phyloP scores from a whole-genome alignment of 2,888 invertebrate species.

The Lissonota sp. region DNA sequence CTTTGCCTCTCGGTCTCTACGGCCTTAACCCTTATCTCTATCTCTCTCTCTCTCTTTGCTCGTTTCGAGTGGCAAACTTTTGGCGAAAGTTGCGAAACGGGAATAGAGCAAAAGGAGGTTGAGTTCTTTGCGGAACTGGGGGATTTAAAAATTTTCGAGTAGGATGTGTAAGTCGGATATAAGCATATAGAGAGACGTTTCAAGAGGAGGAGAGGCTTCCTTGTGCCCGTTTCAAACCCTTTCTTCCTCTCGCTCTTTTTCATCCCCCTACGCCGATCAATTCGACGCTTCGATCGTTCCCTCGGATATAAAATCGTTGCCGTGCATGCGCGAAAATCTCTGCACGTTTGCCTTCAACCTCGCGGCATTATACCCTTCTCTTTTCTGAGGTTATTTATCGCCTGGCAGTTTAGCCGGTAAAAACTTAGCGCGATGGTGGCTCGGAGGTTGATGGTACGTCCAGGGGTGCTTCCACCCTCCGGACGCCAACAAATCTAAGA shows the following conservation, averaged over 20 bases:
- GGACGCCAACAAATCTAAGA: slow-evolving; percentile 74
- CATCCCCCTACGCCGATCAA: slow-evolving; percentile 35
- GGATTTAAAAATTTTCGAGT: slow-evolving; percentile 44
- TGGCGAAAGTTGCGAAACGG: slow-evolving; percentile 33
- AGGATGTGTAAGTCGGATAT: slow-evolving; percentile 39
- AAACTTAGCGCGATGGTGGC: slow-evolving; percentile 71
- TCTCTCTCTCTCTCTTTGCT: background rate
- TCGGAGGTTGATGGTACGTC: slow-evolving; percentile 58
- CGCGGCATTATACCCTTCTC: slow-evolving; percentile 11
- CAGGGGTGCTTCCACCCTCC: slow-evolving; percentile 65
- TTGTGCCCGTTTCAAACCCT: slow-evolving; percentile 25
- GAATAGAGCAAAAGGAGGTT: background rate
- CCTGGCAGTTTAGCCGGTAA: slow-evolving; percentile 66
- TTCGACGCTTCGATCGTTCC: slow-evolving; percentile 60
- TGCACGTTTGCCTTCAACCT: slow-evolving; percentile 59
- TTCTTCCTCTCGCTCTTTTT: slow-evolving; percentile 12
- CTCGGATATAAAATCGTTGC: slow-evolving; percentile 63
- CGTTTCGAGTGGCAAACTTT: slow-evolving; percentile 9
- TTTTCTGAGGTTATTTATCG: slow-evolving; percentile 74
- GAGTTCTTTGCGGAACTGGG: slow-evolving; percentile 22
- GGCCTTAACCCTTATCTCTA: background rate
- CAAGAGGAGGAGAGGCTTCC: slow-evolving; percentile 5
- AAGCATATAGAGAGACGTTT: slow-evolving; percentile 33
- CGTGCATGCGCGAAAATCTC: slow-evolving; percentile 33
- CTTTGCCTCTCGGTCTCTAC: background rate